A percentile compares a stretch with the other conserved stretches of the same genome.
phyloP scores from a whole-genome alignment of 1,140 invertebrate species.

The Drosophila busckii region DNA sequence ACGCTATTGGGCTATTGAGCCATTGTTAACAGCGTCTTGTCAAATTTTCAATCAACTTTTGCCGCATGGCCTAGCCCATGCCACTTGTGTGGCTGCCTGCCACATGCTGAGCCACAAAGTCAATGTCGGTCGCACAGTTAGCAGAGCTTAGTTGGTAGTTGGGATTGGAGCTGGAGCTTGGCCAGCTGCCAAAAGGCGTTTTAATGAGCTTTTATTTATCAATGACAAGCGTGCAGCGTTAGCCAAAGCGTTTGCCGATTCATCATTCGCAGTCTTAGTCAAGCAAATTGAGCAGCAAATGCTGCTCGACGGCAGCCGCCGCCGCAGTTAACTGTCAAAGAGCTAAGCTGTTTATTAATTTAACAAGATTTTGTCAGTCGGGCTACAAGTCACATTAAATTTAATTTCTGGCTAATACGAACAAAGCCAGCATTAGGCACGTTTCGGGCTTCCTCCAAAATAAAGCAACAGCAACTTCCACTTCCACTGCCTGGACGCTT shows the following conservation, averaged over 20 bases:
- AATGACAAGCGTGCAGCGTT: conserved; percentile 46
- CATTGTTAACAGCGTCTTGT: conserved; percentile 39
- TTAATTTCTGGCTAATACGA: conserved; percentile 49
- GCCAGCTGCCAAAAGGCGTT: conserved; percentile 28
- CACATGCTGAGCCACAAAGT: conserved; percentile 31
- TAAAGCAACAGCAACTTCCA: too few relatives aligned
- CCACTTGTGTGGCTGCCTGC: conserved; percentile 45
- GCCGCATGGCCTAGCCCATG: background rate
- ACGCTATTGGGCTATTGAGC: too few relatives aligned
- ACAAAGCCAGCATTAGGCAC: conserved; percentile 20
- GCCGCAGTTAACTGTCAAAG: conserved; percentile 30
- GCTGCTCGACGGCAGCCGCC: conserved; percentile 44
- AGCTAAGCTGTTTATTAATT: conserved; percentile 68
- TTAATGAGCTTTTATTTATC: conserved; percentile 72
- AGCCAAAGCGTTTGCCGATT: conserved; percentile 39
- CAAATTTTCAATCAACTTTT: conserved; percentile 34
- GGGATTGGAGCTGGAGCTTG: conserved; percentile 11
- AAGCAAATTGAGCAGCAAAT: conserved; percentile 54
- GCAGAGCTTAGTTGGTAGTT: conserved; percentile 21
- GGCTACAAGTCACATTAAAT: conserved; percentile 45
- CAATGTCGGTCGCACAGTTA: conserved; percentile 54
- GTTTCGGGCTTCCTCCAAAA: too few relatives aligned
- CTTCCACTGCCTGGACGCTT: too few relatives aligned
- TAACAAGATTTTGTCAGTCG: conserved; percentile 45
- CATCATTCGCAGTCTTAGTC: conserved; percentile 32